A percentile compares a stretch with the other conserved stretches of the same genome.
Evolutionary conservation across 2,888 invertebrate species (phyloP).

Genomic region (Heliconius ethilla): DNA sequence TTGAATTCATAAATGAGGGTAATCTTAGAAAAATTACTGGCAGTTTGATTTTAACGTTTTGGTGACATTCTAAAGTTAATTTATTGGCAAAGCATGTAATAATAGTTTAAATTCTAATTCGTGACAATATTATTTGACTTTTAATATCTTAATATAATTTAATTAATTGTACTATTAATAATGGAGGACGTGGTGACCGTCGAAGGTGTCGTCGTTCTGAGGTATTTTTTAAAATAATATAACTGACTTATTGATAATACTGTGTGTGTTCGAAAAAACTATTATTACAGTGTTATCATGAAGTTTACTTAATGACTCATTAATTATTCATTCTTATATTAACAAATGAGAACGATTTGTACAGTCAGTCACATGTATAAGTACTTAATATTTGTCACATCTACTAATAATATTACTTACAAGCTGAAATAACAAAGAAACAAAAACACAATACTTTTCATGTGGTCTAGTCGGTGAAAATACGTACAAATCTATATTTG

Average conservation of each 20-base stretch:
- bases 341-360: constrained; percentile 18
- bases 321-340: constrained; percentile 21
- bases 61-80: not conserved
- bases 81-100: not conserved
- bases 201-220: constrained; percentile 59
- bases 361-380: not conserved
- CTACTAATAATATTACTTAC: not conserved
- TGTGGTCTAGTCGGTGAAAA: constrained; percentile 31
- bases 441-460: constrained; percentile 8
- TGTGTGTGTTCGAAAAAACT: not conserved
- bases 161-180: constrained; percentile 44
- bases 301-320: constrained; percentile 17
- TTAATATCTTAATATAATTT: constrained; percentile 3
- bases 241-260: too few relatives aligned
- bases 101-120: not conserved
- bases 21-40: not conserved
- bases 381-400: not conserved
- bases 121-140: constrained; percentile 3
- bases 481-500: constrained; percentile 50
- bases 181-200: constrained; percentile 56
- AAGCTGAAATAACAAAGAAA: constrained; percentile 10
- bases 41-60: constrained; percentile 7
- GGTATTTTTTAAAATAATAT: constrained; percentile 53
- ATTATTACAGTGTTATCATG: constrained; percentile 1
- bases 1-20: not conserved